phyloP scores from a whole-genome alignment of 2,113 vertebrate genomes.

The Atherinomorus stipes region DNA sequence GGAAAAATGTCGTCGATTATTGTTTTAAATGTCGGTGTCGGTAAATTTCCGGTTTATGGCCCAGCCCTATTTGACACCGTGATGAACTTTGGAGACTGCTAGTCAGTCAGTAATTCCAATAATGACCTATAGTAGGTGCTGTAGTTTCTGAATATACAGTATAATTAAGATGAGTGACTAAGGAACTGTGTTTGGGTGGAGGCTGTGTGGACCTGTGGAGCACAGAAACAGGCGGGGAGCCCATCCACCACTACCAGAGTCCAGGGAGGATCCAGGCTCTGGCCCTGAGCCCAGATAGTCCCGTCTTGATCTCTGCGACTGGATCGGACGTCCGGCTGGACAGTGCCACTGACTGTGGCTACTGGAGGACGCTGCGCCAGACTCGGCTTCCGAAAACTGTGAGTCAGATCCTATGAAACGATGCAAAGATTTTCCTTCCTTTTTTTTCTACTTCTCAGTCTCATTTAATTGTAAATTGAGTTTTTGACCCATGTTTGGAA shows the following conservation, averaged over 20 bases:
- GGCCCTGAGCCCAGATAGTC: slow-evolving; percentile 81
- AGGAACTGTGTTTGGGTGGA: slow-evolving; percentile 39
- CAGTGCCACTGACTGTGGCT: slow-evolving; percentile 83
- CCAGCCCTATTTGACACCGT: no score
- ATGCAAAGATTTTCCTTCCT: no score
- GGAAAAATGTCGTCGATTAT: no score
- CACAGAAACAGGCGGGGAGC: slow-evolving; percentile 85
- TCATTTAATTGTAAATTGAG: neutral
- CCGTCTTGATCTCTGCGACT: slow-evolving; percentile 83
- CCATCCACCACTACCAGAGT: slow-evolving; percentile 89
- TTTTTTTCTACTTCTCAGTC: neutral
- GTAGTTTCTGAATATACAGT: no score
- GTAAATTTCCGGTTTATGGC: no score
- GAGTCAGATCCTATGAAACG: slow-evolving; percentile 61
- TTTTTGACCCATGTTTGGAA: no score
- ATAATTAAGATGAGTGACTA: no score
- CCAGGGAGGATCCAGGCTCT: slow-evolving; percentile 86
- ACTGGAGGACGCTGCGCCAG: slow-evolving; percentile 85
- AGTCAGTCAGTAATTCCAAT: neutral
- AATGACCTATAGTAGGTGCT: neutral
- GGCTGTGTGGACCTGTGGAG: slow-evolving; percentile 94
- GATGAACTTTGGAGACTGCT: neutral
- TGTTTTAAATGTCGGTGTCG: no score
- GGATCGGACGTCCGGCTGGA: slow-evolving; percentile 87
- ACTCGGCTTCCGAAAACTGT: slow-evolving; percentile 89